Percentiles rank a stretch among this genome's conserved stretches.
Evolutionary conservation across 2,797 vertebrate species (phyloP).

Genomic region (Pampus argenteus): DNA sequence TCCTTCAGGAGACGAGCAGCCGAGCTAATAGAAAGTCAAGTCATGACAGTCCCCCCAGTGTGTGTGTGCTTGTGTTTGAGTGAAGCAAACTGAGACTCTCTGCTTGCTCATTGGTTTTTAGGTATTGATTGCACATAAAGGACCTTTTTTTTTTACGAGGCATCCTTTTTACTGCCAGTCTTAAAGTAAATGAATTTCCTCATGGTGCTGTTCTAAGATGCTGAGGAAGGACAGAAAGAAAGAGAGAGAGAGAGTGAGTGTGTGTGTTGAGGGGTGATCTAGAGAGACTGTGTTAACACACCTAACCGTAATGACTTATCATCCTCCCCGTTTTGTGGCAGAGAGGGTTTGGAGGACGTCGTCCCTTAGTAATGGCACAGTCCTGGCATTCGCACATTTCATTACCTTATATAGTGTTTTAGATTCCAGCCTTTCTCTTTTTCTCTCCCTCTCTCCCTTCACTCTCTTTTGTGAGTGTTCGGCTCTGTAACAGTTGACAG

Average conservation of each 20-base stretch:
- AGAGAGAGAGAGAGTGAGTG: slow-evolving; percentile 27
- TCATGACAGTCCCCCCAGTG: slow-evolving; percentile 43
- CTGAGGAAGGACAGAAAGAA: slow-evolving; percentile 37
- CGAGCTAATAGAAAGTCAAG: slow-evolving; percentile 66
- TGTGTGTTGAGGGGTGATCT: slow-evolving; percentile 13
- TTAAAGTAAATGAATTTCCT: slow-evolving; percentile 83
- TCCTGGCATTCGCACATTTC: slow-evolving; percentile 70
- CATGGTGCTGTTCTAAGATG: slow-evolving; percentile 53
- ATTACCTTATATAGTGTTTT: slow-evolving; percentile 64
- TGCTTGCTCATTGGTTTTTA: slow-evolving; percentile 66
- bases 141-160: slow-evolving; percentile 72
- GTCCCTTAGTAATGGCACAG: slow-evolving; percentile 49
- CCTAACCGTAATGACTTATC: slow-evolving; percentile 64
- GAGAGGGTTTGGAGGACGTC: slow-evolving; percentile 49
- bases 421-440: slow-evolving; percentile 36
- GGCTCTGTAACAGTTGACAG: slow-evolving; percentile 10
- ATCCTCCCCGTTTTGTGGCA: slow-evolving; percentile 47
- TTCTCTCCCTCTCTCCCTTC: slow-evolving; percentile 23
- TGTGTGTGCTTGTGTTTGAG: slow-evolving; percentile 52
- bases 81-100: slow-evolving; percentile 48
- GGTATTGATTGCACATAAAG: slow-evolving; percentile 84
- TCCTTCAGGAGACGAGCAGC: slow-evolving; percentile 62
- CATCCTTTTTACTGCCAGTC: slow-evolving; percentile 75
- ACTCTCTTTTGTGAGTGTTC: slow-evolving; percentile 13
- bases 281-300: slow-evolving; percentile 55